Evolutionary conservation across 2,888 invertebrate species (phyloP).

Genomic region (Polymixis lichenea): DNA sequence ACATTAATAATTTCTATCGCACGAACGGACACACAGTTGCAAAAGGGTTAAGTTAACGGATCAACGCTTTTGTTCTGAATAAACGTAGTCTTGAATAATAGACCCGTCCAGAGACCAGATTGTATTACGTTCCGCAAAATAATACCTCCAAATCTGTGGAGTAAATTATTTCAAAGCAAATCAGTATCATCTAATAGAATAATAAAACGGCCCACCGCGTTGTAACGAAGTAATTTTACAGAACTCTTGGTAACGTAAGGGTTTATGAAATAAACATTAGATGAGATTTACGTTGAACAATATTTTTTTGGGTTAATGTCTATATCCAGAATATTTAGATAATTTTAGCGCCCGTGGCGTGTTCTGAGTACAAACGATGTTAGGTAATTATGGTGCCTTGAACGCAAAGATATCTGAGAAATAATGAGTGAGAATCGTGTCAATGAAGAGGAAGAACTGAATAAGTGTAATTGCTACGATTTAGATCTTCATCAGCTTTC

Average conservation of each 20-base stretch:
- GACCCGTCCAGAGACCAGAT: slow-evolving; percentile 32
- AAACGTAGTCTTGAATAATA: slow-evolving; percentile 67
- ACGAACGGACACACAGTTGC: slow-evolving; percentile 75
- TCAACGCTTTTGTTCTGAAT: slow-evolving; percentile 73
- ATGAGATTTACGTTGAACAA: slow-evolving; percentile 23
- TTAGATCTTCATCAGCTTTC: too few species aligned
- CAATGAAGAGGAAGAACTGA: neutral
- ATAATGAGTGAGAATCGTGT: neutral
- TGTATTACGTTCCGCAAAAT: slow-evolving; percentile 41
- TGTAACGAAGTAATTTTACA: slow-evolving; percentile 30
- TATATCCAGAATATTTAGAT: neutral
- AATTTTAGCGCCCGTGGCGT: neutral
- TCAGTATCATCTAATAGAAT: slow-evolving; percentile 45
- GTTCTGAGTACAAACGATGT: neutral
- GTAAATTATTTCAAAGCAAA: slow-evolving; percentile 41
- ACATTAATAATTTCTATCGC: slow-evolving; percentile 76
- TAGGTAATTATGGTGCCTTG: neutral
- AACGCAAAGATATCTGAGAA: neutral
- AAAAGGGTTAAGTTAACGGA: slow-evolving; percentile 75
- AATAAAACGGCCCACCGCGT: slow-evolving; percentile 27
- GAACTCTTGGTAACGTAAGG: slow-evolving; percentile 20
- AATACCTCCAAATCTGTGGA: slow-evolving; percentile 9
- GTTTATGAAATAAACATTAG: slow-evolving; percentile 36
- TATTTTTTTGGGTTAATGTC: slow-evolving; percentile 19
- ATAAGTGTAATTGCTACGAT: neutral